A percentile compares a stretch with the other conserved stretches of the same genome.
phyloP scores from a whole-genome alignment of 37 sponge, comb jelly and placozoan genomes.

The Axinella damicornis region DNA sequence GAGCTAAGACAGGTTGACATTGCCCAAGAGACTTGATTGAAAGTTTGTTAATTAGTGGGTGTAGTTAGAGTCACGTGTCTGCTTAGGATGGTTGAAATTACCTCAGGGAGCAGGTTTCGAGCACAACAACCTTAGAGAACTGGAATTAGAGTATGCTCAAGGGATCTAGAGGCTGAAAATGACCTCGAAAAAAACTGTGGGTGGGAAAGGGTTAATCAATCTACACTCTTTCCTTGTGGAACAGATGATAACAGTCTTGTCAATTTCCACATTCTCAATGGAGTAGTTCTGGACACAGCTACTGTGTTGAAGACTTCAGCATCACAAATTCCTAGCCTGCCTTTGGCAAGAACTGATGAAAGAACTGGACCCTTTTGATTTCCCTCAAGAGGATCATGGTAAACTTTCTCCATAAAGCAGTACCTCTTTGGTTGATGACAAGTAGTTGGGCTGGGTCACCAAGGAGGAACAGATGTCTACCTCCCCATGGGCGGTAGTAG shows the following conservation, averaged over 20 bases:
- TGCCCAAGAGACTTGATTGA: no score
- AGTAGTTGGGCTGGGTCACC: slow-evolving; percentile 34
- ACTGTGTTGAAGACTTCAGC: not conserved
- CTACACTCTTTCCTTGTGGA: not conserved
- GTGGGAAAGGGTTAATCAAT: no score
- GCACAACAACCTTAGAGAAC: no score
- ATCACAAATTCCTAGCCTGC: slow-evolving; percentile 4
- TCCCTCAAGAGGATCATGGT: not conserved
- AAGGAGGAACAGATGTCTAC: slow-evolving; percentile 14
- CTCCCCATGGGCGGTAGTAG: slow-evolving; percentile 1
- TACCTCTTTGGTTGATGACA: not conserved
- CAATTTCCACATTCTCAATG: not conserved
- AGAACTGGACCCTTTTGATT: not conserved
- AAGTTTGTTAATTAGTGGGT: no score
- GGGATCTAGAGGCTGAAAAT: no score
- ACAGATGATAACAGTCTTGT: slow-evolving; percentile 33
- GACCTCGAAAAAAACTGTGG: no score
- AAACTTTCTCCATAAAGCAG: slow-evolving; percentile 4
- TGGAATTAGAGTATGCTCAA: no score
- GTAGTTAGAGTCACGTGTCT: no score
- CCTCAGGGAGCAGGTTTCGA: no score
- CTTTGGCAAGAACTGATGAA: not conserved
- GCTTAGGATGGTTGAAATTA: no score
- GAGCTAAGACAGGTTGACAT: no score
- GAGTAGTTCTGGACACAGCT: no score